Percentiles rank a stretch among this genome's conserved stretches.
Evolutionary conservation across 2,113 vertebrate species (phyloP).

Genomic region (Antechinus flavipes): DNA sequence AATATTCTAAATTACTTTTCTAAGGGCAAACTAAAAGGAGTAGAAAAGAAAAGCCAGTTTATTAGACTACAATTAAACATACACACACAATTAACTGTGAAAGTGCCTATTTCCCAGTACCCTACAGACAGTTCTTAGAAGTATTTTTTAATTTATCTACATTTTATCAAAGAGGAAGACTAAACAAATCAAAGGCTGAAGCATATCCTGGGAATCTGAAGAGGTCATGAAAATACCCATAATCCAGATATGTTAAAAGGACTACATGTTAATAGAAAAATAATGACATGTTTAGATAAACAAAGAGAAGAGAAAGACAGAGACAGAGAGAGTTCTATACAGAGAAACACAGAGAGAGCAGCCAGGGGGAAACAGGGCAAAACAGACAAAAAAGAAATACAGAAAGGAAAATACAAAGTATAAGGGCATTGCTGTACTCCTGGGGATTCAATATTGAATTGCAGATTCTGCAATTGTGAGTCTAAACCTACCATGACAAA

Average conservation of each 20-base stretch:
- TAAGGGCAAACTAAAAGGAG: constrained; percentile 58
- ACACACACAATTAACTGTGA: constrained; percentile 60
- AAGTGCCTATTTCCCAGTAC: constrained; percentile 63
- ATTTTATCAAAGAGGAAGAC: constrained; percentile 64
- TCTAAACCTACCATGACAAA: background rate
- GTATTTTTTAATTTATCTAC: constrained; percentile 75
- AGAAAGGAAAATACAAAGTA: background rate
- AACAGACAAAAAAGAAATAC: constrained; percentile 7
- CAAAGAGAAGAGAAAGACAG: no score
- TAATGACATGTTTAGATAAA: background rate
- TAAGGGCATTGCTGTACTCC: background rate
- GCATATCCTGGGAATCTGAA: constrained; percentile 59
- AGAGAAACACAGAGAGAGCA: background rate
- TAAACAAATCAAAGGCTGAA: constrained; percentile 62
- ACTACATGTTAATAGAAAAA: constrained; percentile 36
- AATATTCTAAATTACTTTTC: constrained; percentile 37
- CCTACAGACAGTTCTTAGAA: constrained; percentile 60
- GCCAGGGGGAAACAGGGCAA: background rate
- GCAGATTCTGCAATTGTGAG: background rate
- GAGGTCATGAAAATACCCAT: constrained; percentile 51
- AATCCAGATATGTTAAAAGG: constrained; percentile 41
- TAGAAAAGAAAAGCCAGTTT: constrained; percentile 70
- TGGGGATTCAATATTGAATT: background rate
- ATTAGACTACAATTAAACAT: constrained; percentile 61
- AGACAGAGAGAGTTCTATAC: no score